Evolutionary conservation across 1,140 invertebrate genomes (phyloP).

Genomic region (Drosophila eugracilis): DNA sequence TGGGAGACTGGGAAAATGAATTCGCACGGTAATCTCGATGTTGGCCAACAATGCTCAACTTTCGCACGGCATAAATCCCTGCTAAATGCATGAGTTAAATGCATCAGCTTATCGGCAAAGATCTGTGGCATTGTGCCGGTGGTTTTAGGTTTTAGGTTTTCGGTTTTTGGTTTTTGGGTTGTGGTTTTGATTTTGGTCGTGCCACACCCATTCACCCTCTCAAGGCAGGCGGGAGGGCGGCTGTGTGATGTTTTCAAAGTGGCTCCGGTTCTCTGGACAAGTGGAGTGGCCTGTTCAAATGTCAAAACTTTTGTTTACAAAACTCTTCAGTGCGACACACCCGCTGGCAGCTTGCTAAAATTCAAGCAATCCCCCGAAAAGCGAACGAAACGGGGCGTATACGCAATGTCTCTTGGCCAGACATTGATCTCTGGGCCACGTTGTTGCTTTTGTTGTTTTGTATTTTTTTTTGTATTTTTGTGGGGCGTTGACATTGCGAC

Average conservation of each 20-base stretch:
- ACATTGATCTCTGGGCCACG: slow-evolving; percentile 55
- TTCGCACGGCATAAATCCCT: slow-evolving; percentile 68
- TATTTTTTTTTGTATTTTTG: slow-evolving; percentile 12
- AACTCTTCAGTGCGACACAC: slow-evolving; percentile 33
- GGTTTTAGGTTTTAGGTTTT: neutral
- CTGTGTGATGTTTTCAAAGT: slow-evolving; percentile 1
- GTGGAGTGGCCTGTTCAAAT: slow-evolving; percentile 45
- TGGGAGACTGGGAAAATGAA: slow-evolving; percentile 13
- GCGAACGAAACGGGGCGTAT: slow-evolving; percentile 39
- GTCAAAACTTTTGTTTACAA: slow-evolving; percentile 63
- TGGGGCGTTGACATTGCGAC: slow-evolving; percentile 65
- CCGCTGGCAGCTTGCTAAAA: neutral
- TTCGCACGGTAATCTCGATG: slow-evolving; percentile 62
- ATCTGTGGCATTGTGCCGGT: slow-evolving; percentile 46
- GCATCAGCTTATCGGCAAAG: slow-evolving; percentile 48
- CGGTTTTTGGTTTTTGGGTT: neutral
- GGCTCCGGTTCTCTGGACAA: slow-evolving; percentile 21
- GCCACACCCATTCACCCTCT: slow-evolving; percentile 4
- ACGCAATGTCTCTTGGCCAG: slow-evolving; percentile 51
- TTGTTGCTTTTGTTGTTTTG: neutral
- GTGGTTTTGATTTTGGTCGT: neutral
- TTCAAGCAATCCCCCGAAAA: neutral
- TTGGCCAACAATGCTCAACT: slow-evolving; percentile 43
- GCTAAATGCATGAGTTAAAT: slow-evolving; percentile 50
- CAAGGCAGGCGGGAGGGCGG: neutral